Base-by-base conservation (phyloP, 1,140 invertebrate genomes). In the Conus betulinus region DNA sequence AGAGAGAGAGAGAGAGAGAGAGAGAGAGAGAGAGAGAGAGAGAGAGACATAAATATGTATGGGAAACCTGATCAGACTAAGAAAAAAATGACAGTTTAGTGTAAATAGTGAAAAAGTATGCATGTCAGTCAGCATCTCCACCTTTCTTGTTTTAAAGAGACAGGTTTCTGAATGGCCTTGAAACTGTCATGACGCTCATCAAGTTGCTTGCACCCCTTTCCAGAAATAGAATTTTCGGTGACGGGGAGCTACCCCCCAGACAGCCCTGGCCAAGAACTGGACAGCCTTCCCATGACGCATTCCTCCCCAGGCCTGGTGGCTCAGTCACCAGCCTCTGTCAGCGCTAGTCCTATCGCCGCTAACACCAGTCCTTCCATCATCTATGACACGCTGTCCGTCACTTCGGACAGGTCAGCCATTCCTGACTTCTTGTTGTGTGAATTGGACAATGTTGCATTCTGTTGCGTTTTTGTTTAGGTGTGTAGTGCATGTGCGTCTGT, bases 171-270 rank as follows among this genome's bases (percentile, higher is more conserved):
- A 39, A 39, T 39, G 39, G 39, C 39, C 39, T 39, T 39, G 39
- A 39, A 39, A 39, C 39, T 39, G 39, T 39, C 3, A 39, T 39
- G 39, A 39, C 39, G 3, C 39, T 39, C 39, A 39, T 39, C 39
- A 39, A 39, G 3, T 39, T 39, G 39, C 39, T 39, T 39, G 60
- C 4, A 1, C 51, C 39, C 6, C 23, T n/a, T 76, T 76, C 8
- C 85, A 76, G 74, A 86, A 10, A 52, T 78, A n/a, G 67, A 86
- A 17, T 86, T 86, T 52, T 52, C 20, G n/a, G 74, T 52, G 27
- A 51, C 52, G n/a, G 67, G n/a, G n/a, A 4, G 25, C 6, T 86
- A 39, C 51, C 20, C 79, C 8, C 51, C 82, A 5, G 82, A 74
- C 53, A 76, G 63, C 53, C 67, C 55, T 3, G 23, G 8, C 57